Conservation (phyloP, 2,797 vertebrate species). For the Oreochromis mossambicus region DNA sequence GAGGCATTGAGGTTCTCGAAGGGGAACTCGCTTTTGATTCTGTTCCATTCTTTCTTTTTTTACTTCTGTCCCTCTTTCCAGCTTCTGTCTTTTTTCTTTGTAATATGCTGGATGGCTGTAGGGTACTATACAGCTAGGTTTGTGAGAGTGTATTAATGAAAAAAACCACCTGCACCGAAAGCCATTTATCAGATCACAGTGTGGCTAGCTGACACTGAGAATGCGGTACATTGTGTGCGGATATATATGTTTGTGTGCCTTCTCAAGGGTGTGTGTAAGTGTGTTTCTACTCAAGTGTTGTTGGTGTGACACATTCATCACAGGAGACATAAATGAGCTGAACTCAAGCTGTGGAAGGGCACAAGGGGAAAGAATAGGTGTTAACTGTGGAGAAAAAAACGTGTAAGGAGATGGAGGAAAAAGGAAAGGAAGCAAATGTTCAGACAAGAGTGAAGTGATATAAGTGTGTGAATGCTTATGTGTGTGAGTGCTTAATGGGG, state of each 20-base stretch:
- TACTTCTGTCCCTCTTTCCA: neutral
- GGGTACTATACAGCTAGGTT: neutral
- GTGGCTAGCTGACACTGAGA: slow-evolving; percentile 16
- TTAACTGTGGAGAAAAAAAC: slow-evolving; percentile 1
- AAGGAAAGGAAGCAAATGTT: neutral
- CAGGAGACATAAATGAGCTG: slow-evolving; percentile 56
- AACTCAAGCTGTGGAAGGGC: slow-evolving; percentile 32
- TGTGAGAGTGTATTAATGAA: slow-evolving; percentile 46
- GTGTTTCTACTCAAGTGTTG: slow-evolving; percentile 26
- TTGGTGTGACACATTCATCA: slow-evolving; percentile 57
- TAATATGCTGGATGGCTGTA: slow-evolving; percentile 36
- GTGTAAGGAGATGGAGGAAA: neutral
- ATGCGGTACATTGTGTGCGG: neutral
- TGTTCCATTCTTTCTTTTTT: neutral
- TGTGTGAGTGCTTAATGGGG: slow-evolving; percentile 37
- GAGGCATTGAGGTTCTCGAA: slow-evolving; percentile 9
- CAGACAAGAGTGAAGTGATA: neutral
- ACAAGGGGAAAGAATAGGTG: slow-evolving; percentile 9
- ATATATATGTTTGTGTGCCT: neutral
- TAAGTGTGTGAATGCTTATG: neutral
- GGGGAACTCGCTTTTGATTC: neutral
- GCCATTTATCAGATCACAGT: slow-evolving; percentile 55
- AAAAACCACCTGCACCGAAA: slow-evolving; percentile 47
- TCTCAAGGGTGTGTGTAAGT: neutral
- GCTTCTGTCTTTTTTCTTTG: slow-evolving; percentile 22